Conservation (phyloP, 2,113 vertebrate genomes). For the Mohoua ochrocephala region DNA sequence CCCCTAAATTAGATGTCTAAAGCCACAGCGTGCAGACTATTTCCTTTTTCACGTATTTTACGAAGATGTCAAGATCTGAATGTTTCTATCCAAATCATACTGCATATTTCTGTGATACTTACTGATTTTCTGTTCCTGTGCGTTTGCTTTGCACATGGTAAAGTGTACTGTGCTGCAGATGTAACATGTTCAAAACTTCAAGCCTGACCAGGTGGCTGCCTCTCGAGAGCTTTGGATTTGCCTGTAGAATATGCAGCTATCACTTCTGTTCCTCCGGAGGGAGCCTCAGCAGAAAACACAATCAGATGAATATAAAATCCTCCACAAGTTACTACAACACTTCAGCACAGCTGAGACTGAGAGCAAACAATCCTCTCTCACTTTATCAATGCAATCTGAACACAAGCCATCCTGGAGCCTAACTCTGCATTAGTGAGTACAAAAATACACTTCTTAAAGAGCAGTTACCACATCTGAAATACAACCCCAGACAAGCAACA, state of each 20-base stretch:
- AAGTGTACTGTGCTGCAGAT: neutral
- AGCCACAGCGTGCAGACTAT: neutral
- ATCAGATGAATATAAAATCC: neutral
- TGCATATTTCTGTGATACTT: neutral
- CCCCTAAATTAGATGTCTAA: neutral
- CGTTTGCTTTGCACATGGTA: conserved; percentile 10
- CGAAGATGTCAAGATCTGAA: neutral
- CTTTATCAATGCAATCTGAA: neutral
- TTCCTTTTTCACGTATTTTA: neutral
- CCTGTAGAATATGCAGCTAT: neutral
- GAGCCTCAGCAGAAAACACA: neutral
- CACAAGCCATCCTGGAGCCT: neutral
- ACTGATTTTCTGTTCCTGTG: neutral
- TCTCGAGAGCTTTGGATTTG: neutral
- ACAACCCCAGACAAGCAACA: neutral
- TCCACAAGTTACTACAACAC: neutral
- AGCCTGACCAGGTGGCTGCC: neutral
- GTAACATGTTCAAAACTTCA: neutral
- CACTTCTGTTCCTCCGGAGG: neutral
- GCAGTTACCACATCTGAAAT: neutral
- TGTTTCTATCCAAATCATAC: neutral
- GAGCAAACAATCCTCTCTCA: neutral
- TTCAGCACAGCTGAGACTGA: neutral
- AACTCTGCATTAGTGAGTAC: neutral
- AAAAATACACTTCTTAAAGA: neutral